Percentiles rank a stretch among this genome's conserved stretches.
Conservation (phyloP, 2,888 invertebrate species). For the Meiosimyza platycephala region DNA sequence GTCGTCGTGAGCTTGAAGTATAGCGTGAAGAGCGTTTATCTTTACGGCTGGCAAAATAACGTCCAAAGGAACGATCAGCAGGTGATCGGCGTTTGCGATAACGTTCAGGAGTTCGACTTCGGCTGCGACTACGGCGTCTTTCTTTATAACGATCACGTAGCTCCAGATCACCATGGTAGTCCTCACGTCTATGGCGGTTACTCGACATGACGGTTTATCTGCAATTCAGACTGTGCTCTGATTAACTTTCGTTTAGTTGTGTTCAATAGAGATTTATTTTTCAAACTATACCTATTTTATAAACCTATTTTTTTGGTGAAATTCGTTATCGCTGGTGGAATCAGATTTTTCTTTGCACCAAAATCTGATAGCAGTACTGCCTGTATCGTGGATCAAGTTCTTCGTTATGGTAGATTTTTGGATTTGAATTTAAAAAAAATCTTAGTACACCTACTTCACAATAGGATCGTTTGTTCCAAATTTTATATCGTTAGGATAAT, state of each 20-base stretch:
- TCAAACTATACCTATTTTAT: conserved; percentile 35
- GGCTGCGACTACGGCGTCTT: conserved; percentile 40
- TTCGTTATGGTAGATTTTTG: no score
- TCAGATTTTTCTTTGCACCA: no score
- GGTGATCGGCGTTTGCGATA: conserved; percentile 37
- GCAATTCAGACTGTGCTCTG: conserved; percentile 64
- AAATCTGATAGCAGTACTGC: no score
- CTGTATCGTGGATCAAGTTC: no score
- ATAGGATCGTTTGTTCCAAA: no score
- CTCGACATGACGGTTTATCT: conserved; percentile 54
- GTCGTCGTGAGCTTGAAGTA: conserved; percentile 40
- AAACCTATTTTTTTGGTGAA: conserved; percentile 37
- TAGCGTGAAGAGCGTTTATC: conserved; percentile 40
- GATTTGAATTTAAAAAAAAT: no score
- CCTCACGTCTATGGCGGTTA: conserved; percentile 47
- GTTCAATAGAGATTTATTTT: conserved; percentile 29
- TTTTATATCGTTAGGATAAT: no score
- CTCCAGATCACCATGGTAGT: conserved; percentile 43
- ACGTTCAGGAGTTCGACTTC: conserved; percentile 32
- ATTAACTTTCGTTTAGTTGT: conserved; percentile 49
- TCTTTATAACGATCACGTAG: conserved; percentile 45
- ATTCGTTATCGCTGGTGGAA: no score
- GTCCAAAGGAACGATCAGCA: conserved; percentile 39
- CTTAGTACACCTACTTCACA: no score
- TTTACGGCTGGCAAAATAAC: conserved; percentile 20